Evolutionary conservation across 2,113 vertebrate genomes (phyloP), one percentile per base, ranked within the genome.

Genomic region (Miniopterus natalensis): DNA sequence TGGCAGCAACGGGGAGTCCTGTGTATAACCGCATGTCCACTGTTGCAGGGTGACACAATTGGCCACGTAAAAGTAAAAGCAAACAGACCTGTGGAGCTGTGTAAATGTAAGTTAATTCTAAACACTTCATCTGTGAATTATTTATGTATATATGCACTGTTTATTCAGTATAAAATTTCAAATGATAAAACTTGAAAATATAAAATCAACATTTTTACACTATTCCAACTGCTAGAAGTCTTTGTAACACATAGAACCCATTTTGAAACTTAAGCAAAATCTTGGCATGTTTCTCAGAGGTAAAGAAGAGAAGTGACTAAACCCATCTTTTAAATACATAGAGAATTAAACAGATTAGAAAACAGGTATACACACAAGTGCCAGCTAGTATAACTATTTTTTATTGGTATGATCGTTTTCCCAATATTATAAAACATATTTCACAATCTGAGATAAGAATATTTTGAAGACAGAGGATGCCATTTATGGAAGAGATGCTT

Each of bases 1-100:
- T 95, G n/a, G 65, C 81, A 95, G 96, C 55, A 97, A 96, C 0
- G 90, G 70, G 0, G 3, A 66, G 25, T 75, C 25, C 8, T 51
- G 45, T 92, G 49, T 9, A 18, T 93, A 96, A 80, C 23, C 23
- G 55, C 5, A 6, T 27, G 15, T 11, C 59, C 20, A 14, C 45
- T 70, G 71, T 63, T 31, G n/a, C 36, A 53, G 93, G 65, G 29
- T 45, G 66, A 70, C 25, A 18, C 5, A 8, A 6, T 36, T 91
- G 78, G 4, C 40, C 51, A 31, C 36, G 9, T 8, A 51, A 20
- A 75, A n/a, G n/a, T 8, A 51, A 20, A 75, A n/a, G n/a, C 29
- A 15, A 20, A 66, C 80, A 65, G 25, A 29, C 4, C 2, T 74
- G 45, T 21, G 3, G 21, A 51, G 5, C 7, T 29, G 11, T 42